phyloP scores from a whole-genome alignment of 1,140 invertebrate genomes.

The Diplogasteroides magnus region DNA sequence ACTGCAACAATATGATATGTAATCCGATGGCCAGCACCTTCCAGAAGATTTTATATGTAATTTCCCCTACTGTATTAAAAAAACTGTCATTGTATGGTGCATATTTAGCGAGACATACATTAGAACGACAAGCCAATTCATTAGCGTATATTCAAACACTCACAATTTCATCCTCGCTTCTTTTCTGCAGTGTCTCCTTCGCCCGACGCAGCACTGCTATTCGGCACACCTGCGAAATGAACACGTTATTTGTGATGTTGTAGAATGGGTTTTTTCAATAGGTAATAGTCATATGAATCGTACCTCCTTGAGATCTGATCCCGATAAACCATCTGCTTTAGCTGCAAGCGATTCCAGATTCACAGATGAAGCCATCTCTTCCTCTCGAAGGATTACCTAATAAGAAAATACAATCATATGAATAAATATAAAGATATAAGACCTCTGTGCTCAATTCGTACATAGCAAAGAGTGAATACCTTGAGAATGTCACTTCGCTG shows the following conservation, averaged over 20 bases:
- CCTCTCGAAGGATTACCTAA: neutral
- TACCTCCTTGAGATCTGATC: neutral
- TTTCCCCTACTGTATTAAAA: too few species aligned
- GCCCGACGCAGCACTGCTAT: slow-evolving; percentile 20
- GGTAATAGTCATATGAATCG: neutral
- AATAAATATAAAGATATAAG: slow-evolving; percentile 27
- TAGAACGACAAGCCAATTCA: too few species aligned
- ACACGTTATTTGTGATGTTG: neutral
- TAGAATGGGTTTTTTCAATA: neutral
- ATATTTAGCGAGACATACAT: too few species aligned
- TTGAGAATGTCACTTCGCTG: slow-evolving; percentile 20
- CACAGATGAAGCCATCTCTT: neutral
- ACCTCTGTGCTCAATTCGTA: slow-evolving; percentile 13
- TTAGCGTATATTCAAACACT: too few species aligned
- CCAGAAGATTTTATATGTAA: too few species aligned
- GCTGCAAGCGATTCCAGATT: neutral
- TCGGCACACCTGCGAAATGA: slow-evolving; percentile 22
- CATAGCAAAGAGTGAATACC: slow-evolving; percentile 15
- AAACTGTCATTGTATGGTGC: too few species aligned
- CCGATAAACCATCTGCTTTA: neutral
- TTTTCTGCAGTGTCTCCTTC: slow-evolving; percentile 18
- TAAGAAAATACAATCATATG: neutral
- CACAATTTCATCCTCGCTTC: neutral
- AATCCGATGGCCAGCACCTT: too few species aligned
- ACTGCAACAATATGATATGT: too few species aligned